phyloP scores from a whole-genome alignment of 2,888 invertebrate species.

The Drepanosiphum platanoidis region DNA sequence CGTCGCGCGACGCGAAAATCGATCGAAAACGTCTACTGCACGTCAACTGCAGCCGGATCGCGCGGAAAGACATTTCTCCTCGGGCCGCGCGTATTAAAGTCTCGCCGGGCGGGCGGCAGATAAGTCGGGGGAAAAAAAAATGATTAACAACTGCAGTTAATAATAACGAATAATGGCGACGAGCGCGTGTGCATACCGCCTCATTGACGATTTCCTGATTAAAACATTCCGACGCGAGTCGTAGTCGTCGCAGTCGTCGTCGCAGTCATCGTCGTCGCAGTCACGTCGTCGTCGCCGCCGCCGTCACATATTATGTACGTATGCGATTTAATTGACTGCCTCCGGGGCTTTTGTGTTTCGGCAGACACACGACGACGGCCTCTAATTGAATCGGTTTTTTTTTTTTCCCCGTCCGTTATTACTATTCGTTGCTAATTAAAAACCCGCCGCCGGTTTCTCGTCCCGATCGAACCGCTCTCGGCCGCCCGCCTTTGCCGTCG shows the following conservation, averaged over 20 bases:
- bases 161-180: background rate
- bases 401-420: background rate
- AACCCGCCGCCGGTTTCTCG: background rate
- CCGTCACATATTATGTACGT: background rate
- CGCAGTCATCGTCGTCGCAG: too few relatives aligned
- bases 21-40: too few relatives aligned
- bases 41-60: too few relatives aligned
- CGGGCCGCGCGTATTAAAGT: too few relatives aligned
- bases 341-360: constrained; percentile 45
- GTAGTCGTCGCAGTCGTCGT: background rate
- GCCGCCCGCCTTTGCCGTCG: background rate
- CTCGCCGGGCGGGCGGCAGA: background rate
- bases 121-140: too few relatives aligned
- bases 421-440: constrained; percentile 34
- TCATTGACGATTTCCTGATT: constrained; percentile 60
- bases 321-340: constrained; percentile 53
- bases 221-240: constrained; percentile 26
- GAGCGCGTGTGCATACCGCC: background rate
- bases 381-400: constrained; percentile 51
- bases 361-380: constrained; percentile 26
- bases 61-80: too few relatives aligned
- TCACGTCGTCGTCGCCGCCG: background rate
- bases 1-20: too few relatives aligned
- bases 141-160: background rate
- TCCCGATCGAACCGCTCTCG: background rate